A percentile compares a stretch with the other conserved stretches of the same genome.
Evolutionary conservation across 2,888 invertebrate species (phyloP).

Genomic region (Epiblema foenella): DNA sequence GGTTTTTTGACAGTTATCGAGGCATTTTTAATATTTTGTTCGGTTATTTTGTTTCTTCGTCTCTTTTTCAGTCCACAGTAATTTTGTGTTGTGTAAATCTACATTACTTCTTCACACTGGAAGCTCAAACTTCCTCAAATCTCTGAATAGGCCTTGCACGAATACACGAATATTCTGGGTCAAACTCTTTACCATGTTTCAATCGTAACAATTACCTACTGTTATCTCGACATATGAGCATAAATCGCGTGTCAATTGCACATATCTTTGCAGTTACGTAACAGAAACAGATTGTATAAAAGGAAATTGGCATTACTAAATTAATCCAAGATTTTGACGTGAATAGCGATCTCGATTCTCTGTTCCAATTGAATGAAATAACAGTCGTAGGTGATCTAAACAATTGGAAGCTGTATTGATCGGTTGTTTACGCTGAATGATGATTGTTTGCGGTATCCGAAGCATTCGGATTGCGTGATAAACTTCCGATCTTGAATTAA

Average conservation of each 20-base stretch:
- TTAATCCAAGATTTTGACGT: slow-evolving; percentile 21
- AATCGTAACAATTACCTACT: slow-evolving; percentile 15
- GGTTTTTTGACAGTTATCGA: too few species aligned
- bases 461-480: not conserved
- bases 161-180: not conserved
- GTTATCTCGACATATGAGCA: slow-evolving; percentile 15
- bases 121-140: too few species aligned
- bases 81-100: too few species aligned
- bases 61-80: too few species aligned
- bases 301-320: slow-evolving; percentile 25
- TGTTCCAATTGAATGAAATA: slow-evolving; percentile 1
- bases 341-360: not conserved
- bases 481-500: too few species aligned
- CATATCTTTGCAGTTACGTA: slow-evolving; percentile 16
- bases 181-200: not conserved
- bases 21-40: too few species aligned
- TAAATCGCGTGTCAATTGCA: slow-evolving; percentile 21
- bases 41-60: too few species aligned
- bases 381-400: not conserved
- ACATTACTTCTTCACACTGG: too few species aligned
- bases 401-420: not conserved
- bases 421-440: not conserved
- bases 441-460: not conserved
- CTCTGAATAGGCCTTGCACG: too few species aligned
- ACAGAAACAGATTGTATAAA: slow-evolving; percentile 11